Evolutionary conservation across 2,888 invertebrate species (phyloP).

Genomic region (Eugnorisma glareosa): DNA sequence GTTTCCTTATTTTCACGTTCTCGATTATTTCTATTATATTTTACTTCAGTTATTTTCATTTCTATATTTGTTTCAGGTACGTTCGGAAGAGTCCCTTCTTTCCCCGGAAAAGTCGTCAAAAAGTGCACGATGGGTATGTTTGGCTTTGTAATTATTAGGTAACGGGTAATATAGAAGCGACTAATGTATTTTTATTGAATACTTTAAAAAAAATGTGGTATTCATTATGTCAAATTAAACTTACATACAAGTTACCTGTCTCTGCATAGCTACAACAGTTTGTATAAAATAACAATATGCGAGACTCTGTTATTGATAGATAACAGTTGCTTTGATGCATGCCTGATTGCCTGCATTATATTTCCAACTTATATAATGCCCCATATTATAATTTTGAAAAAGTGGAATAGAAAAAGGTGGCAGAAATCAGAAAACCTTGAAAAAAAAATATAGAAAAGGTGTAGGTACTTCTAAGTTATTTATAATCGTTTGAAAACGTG

Average conservation of each 20-base stretch:
- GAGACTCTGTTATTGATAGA: background rate
- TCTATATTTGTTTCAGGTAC: constrained; percentile 82
- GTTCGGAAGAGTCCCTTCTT: constrained; percentile 89
- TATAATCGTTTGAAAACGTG: constrained; percentile 47
- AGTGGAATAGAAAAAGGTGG: background rate
- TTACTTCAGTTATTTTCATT: background rate
- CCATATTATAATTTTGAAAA: background rate
- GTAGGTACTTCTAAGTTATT: constrained; percentile 27
- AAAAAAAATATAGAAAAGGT: constrained; percentile 10
- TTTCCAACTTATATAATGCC: background rate
- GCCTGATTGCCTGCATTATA: background rate
- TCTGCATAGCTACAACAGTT: constrained; percentile 14
- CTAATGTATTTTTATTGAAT: background rate
- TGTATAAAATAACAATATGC: constrained; percentile 15
- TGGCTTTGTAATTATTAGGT: constrained; percentile 73
- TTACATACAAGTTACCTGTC: constrained; percentile 27
- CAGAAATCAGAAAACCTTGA: constrained; percentile 27
- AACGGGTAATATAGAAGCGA: constrained; percentile 70
- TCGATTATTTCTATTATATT: background rate
- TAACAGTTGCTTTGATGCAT: background rate
- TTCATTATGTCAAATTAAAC: constrained; percentile 13
- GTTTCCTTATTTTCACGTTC: background rate
- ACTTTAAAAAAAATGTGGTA: constrained; percentile 17
- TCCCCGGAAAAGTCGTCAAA: constrained; percentile 83
- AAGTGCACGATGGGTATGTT: constrained; percentile 88